phyloP scores from a whole-genome alignment of 2,797 vertebrate species.

The Gymnodraco acuticeps region DNA sequence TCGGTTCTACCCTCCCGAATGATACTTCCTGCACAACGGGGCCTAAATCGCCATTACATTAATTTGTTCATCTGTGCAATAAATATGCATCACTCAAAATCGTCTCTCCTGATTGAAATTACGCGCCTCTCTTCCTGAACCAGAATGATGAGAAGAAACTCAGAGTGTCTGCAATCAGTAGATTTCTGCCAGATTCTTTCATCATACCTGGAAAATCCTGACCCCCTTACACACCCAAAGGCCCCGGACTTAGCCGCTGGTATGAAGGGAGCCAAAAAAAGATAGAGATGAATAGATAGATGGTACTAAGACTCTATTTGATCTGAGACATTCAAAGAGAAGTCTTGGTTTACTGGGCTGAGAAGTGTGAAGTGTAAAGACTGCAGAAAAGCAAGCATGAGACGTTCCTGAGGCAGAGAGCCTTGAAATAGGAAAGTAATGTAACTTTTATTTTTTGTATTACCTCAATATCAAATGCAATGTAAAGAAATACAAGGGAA shows the following conservation, averaged over 20 bases:
- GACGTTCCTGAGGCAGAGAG: background rate
- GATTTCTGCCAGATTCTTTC: slow-evolving; percentile 29
- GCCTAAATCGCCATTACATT: too few relatives aligned
- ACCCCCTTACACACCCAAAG: slow-evolving; percentile 3
- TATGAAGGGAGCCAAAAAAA: slow-evolving; percentile 18
- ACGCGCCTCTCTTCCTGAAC: background rate
- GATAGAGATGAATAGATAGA: slow-evolving; percentile 32
- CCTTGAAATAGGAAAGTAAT: too few relatives aligned
- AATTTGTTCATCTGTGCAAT: too few relatives aligned
- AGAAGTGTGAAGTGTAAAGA: slow-evolving; percentile 14
- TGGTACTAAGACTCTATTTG: slow-evolving; percentile 30
- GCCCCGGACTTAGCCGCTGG: background rate
- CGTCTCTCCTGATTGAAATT: too few relatives aligned
- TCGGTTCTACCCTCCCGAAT: too few relatives aligned
- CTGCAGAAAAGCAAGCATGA: slow-evolving; percentile 16
- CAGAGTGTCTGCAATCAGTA: slow-evolving; percentile 17
- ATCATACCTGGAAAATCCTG: slow-evolving; percentile 13
- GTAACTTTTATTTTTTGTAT: too few relatives aligned
- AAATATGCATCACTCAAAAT: too few relatives aligned
- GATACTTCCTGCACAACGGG: too few relatives aligned
- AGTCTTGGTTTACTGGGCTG: slow-evolving; percentile 33
- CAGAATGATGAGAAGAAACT: slow-evolving; percentile 11
- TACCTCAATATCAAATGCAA: too few relatives aligned
- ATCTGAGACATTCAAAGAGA: slow-evolving; percentile 43
- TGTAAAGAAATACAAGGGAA: too few relatives aligned